A percentile compares a stretch with the other conserved stretches of the same genome.
These are phyloP conservation scores for Masnerella sp. DNA, from an alignment of 2,888 invertebrate genomes.

Conservation along the genomic window DNA sequence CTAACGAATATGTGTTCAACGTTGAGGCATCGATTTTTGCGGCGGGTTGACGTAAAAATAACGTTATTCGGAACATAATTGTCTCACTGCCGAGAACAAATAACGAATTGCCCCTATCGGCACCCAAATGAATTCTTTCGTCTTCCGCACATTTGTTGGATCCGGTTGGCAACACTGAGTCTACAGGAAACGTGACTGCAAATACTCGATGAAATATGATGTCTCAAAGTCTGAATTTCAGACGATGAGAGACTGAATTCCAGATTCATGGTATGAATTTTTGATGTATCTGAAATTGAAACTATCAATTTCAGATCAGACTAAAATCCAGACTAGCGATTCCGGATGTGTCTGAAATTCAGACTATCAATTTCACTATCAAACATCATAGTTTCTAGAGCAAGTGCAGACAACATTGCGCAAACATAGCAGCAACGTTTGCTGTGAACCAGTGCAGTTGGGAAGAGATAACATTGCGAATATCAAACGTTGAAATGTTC, in stretches of 20 bases:
- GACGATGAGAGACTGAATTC: too few species aligned
- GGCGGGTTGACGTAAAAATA: conserved; percentile 6
- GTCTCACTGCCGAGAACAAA: conserved; percentile 60
- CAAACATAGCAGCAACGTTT: background rate
- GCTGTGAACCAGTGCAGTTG: background rate
- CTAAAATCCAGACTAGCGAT: too few species aligned
- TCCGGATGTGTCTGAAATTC: too few species aligned
- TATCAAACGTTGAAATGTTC: conserved; percentile 40
- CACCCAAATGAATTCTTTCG: conserved; percentile 59
- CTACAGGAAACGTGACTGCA: background rate
- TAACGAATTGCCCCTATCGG: conserved; percentile 60
- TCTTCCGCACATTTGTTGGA: conserved; percentile 55
- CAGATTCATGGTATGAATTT: too few species aligned
- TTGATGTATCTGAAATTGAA: too few species aligned
- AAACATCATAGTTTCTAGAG: too few species aligned
- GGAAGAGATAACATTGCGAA: conserved; percentile 12
- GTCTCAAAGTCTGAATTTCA: too few species aligned
- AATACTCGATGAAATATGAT: too few species aligned
- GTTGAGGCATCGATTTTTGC: conserved; percentile 48
- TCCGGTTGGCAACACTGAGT: conserved; percentile 1
- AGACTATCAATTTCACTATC: too few species aligned
- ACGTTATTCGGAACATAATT: conserved; percentile 52
- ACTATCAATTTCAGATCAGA: too few species aligned
- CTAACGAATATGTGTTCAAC: conserved; percentile 50
- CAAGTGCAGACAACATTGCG: background rate